phyloP scores from a whole-genome alignment of 2,888 invertebrate species.

The Nymphalis c-album region DNA sequence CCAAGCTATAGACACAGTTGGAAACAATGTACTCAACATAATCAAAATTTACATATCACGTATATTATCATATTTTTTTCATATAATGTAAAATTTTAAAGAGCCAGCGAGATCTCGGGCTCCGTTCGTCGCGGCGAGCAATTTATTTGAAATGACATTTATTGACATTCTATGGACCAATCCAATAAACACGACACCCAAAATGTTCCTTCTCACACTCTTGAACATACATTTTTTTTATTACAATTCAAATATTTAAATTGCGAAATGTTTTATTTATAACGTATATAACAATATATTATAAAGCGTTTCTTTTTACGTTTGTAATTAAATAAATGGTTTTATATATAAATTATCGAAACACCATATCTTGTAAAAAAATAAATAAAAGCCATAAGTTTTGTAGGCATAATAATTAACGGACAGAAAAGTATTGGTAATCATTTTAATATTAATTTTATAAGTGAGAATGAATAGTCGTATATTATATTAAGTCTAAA shows the following conservation, averaged over 20 bases:
- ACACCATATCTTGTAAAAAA: no score
- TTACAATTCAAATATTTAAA: constrained; percentile 17
- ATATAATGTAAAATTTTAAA: constrained; percentile 22
- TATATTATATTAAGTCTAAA: no score
- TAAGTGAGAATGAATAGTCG: no score
- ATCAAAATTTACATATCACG: constrained; percentile 66
- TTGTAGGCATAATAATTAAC: no score
- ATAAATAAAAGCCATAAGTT: no score
- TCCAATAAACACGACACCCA: constrained; percentile 62
- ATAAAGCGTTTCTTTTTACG: not conserved
- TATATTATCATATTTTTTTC: constrained; percentile 47
- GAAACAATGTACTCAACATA: constrained; percentile 37
- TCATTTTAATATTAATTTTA: no score
- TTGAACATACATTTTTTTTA: constrained; percentile 45
- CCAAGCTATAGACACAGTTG: constrained; percentile 1
- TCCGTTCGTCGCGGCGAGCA: constrained; percentile 38
- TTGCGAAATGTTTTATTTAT: constrained; percentile 8
- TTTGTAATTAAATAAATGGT: no score
- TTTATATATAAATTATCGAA: no score
- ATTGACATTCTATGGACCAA: constrained; percentile 65
- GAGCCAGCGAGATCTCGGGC: constrained; percentile 22
- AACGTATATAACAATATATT: not conserved
- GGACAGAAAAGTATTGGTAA: no score
- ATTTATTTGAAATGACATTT: constrained; percentile 74
- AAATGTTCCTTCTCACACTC: constrained; percentile 55